Evolutionary conservation across 2,888 invertebrate species (phyloP), one percentile per base, ranked within the genome.

Genomic region (Dynastes maya): DNA sequence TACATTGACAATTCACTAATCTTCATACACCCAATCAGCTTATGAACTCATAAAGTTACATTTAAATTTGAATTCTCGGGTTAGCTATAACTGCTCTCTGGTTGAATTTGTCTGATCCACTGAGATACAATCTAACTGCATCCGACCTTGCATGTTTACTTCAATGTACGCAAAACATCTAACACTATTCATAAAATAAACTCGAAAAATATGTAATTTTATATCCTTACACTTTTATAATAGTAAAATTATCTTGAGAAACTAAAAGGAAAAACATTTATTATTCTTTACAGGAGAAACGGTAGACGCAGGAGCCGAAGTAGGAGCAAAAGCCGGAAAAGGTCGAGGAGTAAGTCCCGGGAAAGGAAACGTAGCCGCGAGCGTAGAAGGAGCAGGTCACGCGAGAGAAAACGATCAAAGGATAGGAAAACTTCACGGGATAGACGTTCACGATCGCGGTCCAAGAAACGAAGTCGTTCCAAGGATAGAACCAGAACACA

Each of bases 401-500:
- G 72, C 9, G 72, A 74, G 2, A 84, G 84, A 77, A 81, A 76
- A 77, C 83, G 85, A 87, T 71, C 86, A 86, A 84, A 88, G 89
- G 80, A 85, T 86, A 82, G 86, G 88, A 58, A 86, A 85, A 81
- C 85, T 82, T 79, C 79, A 13, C 67, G 61, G 27, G 79, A 79
- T 5, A 58, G 79, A n/a, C 55, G 65, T 75, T 80, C 80, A 58
- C 78, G 84, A 79, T 83, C 85, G 72, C 81, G 85, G 80, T 83
- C 83, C 45, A 81, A 83, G 72, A 86, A 87, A 13, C 83, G 82
- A 76, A 85, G 86, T 75, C 83, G 83, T 63, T 83, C 84, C 29
- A 82, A 84, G 2, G 83, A 85, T 79, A 84, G 86, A 9, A 89
- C 89, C 80, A 86, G 89, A 76, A 89, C 61, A 49, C 90, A 74